A percentile compares a stretch with the other conserved stretches of the same genome.
Evolutionary conservation across 1,140 invertebrate genomes (phyloP).

Genomic region (Oryzaephilus surinamensis): DNA sequence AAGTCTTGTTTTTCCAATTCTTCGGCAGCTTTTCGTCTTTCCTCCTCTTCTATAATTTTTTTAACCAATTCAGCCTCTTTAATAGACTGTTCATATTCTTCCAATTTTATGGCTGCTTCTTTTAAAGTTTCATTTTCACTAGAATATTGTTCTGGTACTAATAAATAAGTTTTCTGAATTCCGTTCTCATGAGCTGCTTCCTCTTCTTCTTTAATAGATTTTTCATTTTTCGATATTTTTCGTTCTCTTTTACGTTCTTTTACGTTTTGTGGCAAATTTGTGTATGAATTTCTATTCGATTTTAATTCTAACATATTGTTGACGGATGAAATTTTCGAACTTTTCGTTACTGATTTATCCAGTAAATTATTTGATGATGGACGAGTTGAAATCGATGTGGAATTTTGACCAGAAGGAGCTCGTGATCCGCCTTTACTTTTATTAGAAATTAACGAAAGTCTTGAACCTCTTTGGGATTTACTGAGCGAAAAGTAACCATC

Average conservation of each 20-base stretch:
- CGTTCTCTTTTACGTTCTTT: conserved; percentile 34
- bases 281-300: conserved; percentile 38
- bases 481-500: conserved; percentile 48
- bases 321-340: too few species aligned
- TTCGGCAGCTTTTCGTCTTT: conserved; percentile 3
- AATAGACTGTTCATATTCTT: conserved; percentile 16
- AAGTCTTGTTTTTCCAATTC: conserved; percentile 7
- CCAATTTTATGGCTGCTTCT: conserved; percentile 22
- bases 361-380: conserved; percentile 16
- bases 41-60: conserved; percentile 8
- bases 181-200: conserved; percentile 37
- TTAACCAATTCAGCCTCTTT: conserved; percentile 1
- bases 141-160: conserved; percentile 7
- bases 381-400: conserved; percentile 18
- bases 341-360: too few species aligned
- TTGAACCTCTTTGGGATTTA: conserved; percentile 39
- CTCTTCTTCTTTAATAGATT: conserved; percentile 39
- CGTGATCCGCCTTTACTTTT: conserved; percentile 9
- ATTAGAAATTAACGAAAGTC: conserved; percentile 31
- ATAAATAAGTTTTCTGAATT: not conserved
- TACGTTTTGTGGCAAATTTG: conserved; percentile 20
- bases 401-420: conserved; percentile 13
- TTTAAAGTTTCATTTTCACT: conserved; percentile 25
- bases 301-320: conserved; percentile 18
- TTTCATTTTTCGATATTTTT: conserved; percentile 34